Conservation (phyloP, 2,113 vertebrate genomes). For the Salvator merianae region DNA sequence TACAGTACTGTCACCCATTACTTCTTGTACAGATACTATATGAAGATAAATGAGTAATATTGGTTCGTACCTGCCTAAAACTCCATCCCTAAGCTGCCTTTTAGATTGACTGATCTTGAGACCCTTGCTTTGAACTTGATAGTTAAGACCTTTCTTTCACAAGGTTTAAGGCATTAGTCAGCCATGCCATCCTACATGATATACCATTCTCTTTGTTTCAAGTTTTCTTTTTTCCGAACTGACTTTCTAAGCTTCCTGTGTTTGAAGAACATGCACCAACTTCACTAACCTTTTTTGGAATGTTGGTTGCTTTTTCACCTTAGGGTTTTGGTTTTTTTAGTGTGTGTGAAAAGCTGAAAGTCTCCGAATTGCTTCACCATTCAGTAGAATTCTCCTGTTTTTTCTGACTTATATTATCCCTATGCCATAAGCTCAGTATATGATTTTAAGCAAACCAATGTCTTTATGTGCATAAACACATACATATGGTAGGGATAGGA, state of each 20-base stretch:
- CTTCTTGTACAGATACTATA: not conserved
- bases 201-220: not conserved
- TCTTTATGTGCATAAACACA: not conserved
- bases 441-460: not conserved
- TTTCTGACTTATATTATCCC: no score
- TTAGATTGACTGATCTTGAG: not conserved
- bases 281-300: not conserved
- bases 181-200: not conserved
- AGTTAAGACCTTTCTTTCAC: not conserved
- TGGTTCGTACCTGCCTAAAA: not conserved
- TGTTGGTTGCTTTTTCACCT: not conserved
- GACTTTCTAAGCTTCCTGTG: not conserved
- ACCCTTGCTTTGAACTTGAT: not conserved
- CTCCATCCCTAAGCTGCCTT: not conserved
- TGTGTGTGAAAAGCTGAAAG: no score
- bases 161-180: not conserved
- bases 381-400: no score
- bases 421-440: not conserved
- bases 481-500: no score
- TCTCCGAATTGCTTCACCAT: no score
- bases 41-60: fast-evolving
- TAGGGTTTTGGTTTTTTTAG: not conserved
- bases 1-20: not conserved
- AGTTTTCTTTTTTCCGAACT: not conserved
- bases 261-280: not conserved